Conservation (phyloP, 2,113 vertebrate genomes). For the Pogona vitticeps region DNA sequence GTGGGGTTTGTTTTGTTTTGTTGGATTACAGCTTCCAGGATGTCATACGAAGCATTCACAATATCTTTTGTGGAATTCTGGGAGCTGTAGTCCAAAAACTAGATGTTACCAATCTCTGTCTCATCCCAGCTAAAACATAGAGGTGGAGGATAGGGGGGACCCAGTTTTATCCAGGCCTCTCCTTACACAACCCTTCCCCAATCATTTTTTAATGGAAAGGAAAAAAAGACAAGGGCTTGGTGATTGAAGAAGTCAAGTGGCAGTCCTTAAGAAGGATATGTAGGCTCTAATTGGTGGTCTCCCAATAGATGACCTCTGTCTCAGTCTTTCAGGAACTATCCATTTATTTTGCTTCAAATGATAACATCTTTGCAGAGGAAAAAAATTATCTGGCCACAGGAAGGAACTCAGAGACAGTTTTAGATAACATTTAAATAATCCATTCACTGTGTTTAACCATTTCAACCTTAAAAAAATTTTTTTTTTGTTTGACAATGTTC, state of each 20-base stretch:
- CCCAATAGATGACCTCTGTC: neutral
- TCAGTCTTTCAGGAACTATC: neutral
- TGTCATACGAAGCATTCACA: no score
- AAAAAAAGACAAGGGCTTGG: neutral
- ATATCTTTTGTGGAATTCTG: no score
- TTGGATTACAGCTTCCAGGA: no score
- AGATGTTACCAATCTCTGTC: no score
- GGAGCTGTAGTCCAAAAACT: no score
- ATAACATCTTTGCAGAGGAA: neutral
- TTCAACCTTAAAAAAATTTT: neutral
- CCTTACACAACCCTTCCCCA: neutral
- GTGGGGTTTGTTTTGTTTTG: no score
- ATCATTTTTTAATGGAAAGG: no score
- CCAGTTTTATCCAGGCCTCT: no score
- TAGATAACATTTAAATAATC: neutral
- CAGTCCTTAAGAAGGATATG: neutral
- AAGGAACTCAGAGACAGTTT: neutral
- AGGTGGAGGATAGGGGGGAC: no score
- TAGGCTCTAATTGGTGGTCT: neutral
- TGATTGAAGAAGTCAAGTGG: neutral
- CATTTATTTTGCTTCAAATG: neutral
- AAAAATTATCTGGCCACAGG: neutral
- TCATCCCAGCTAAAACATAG: neutral
- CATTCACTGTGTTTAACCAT: slow-evolving; percentile 25
- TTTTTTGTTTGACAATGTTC: slow-evolving; percentile 18